phyloP scores from a whole-genome alignment of 2,113 vertebrate species.

The Rhinoptilus africanus region DNA sequence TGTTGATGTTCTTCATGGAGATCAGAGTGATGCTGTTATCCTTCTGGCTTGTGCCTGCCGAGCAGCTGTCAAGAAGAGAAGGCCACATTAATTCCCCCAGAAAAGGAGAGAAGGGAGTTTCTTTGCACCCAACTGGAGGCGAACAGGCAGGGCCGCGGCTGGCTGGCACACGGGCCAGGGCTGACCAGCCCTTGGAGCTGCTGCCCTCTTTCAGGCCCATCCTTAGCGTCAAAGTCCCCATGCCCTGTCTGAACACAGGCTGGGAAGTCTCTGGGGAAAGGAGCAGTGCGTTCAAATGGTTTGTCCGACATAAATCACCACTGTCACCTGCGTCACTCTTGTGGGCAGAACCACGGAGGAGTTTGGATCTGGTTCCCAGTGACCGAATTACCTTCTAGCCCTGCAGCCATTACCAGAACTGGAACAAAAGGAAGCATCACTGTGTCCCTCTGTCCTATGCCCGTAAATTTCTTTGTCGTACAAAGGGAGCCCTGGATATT shows the following conservation, averaged over 20 bases:
- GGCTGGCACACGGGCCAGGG: neutral
- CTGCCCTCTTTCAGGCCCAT: neutral
- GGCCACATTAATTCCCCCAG: neutral
- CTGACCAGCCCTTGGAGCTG: neutral
- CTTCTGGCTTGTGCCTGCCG: conserved; percentile 70
- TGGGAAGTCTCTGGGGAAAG: neutral
- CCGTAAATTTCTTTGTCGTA: neutral
- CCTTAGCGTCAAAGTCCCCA: neutral
- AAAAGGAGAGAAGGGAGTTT: neutral
- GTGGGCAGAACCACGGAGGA: neutral
- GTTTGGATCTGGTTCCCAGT: neutral
- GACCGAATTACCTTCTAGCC: neutral
- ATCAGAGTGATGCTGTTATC: conserved; percentile 81
- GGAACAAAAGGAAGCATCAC: neutral
- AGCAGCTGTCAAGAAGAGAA: conserved; percentile 66
- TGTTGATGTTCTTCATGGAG: conserved; percentile 84
- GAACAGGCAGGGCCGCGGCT: neutral
- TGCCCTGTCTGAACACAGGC: neutral
- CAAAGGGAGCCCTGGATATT: neutral
- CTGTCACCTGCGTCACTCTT: neutral
- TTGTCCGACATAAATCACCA: neutral
- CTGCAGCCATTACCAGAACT: neutral
- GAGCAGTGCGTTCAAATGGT: neutral
- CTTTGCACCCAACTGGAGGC: neutral
- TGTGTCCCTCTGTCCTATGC: rapidly evolving